Evolutionary conservation across 2,888 invertebrate genomes (phyloP), one percentile per base, ranked within the genome.

Genomic region (Branchellion lobata): DNA sequence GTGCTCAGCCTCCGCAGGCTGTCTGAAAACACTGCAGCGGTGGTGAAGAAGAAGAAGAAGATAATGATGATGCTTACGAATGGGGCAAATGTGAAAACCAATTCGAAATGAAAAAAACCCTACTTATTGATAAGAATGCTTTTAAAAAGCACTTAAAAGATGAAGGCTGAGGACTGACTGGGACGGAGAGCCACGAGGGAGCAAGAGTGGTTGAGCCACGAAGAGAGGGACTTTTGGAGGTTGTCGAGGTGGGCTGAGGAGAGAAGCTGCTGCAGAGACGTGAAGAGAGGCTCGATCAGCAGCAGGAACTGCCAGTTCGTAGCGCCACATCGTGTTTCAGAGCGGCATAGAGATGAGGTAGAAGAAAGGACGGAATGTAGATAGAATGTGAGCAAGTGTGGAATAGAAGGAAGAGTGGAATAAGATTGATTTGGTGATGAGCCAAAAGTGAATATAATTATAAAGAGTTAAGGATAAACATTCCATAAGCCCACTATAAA

Each of bases 301-400:
- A 57, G 72, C 11, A 71, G 57, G 74, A 79, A 79, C 79, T 78
- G 40, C 14, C n/a, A n/a, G n/a, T n/a, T n/a, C n/a, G n/a, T n/a
- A n/a, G n/a, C n/a, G n/a, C n/a, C n/a, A n/a, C n/a, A n/a, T n/a
- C n/a, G n/a, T n/a, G n/a, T n/a, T n/a, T n/a, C n/a, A n/a, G n/a
- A n/a, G n/a, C n/a, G n/a, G n/a, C n/a, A n/a, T n/a, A n/a, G n/a
- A n/a, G n/a, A n/a, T n/a, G n/a, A n/a, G n/a, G n/a, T n/a, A n/a
- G n/a, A n/a, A n/a, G n/a, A n/a, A n/a, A n/a, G n/a, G n/a, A n/a
- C n/a, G n/a, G n/a, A 47, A 47, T 47, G 18, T 14, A 47, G 47
- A 47, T 47, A 47, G 47, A 47, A 47, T 18, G 18, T 47, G 47
- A 47, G 47, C 8, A 14, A 14, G 47, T 18, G 11, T 8, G 8